A percentile compares a stretch with the other conserved stretches of the same genome.
phyloP scores from a whole-genome alignment of 2,797 vertebrate genomes.

The Coracias cyanogaster region DNA sequence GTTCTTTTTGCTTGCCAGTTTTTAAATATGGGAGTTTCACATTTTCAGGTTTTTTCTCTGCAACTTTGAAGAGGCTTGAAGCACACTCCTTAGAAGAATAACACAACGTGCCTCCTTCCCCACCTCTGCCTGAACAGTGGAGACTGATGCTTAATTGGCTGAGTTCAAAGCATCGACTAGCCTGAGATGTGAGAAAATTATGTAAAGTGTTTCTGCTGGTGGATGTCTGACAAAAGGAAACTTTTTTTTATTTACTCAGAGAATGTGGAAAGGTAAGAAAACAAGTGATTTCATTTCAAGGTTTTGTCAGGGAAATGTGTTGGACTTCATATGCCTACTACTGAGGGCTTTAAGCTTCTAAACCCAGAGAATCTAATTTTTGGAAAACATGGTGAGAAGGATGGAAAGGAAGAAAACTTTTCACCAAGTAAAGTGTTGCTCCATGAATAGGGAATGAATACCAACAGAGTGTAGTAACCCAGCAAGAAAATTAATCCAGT shows the following conservation, averaged over 20 bases:
- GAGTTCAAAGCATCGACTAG: neutral
- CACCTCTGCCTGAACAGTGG: neutral
- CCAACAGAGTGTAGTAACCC: neutral
- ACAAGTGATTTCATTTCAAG: neutral
- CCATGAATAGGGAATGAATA: neutral
- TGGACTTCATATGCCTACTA: neutral
- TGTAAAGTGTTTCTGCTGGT: neutral
- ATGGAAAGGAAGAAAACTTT: neutral
- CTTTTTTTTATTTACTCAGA: neutral
- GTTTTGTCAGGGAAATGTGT: neutral
- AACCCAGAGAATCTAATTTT: neutral
- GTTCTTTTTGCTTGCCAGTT: neutral
- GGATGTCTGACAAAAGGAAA: neutral
- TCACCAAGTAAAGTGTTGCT: neutral
- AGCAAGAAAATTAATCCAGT: neutral
- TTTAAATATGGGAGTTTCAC: neutral
- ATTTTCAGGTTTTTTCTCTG: neutral
- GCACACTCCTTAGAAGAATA: neutral
- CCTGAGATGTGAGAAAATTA: neutral
- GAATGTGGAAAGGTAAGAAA: slow-evolving; percentile 3
- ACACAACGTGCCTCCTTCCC: neutral
- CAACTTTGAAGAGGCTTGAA: neutral
- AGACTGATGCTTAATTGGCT: neutral
- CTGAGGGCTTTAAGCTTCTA: neutral
- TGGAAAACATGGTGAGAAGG: neutral